Evolutionary conservation across 2,888 invertebrate species (phyloP).

Genomic region (Sphaerophoria rueppellii): DNA sequence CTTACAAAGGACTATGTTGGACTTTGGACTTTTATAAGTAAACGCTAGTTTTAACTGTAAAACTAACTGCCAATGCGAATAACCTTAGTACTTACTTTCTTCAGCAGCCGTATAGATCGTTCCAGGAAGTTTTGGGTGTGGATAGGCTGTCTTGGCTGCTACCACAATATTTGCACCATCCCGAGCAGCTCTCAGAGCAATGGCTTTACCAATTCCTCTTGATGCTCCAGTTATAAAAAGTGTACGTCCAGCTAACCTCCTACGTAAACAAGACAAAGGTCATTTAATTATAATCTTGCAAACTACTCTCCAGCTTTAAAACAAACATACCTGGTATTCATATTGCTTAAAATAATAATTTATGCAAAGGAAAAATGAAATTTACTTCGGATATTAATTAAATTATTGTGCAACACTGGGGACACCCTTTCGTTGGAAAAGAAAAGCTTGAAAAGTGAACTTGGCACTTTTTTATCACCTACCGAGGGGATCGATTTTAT

Average conservation of each 20-base stretch:
- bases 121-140: constrained; percentile 86
- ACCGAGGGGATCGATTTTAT: background rate
- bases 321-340: constrained; percentile 65
- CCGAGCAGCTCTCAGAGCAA: constrained; percentile 93
- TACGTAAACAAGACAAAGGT: constrained; percentile 47
- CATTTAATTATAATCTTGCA: background rate
- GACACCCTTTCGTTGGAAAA: background rate
- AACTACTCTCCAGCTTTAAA: background rate
- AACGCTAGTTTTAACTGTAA: background rate
- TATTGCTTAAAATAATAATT: constrained; percentile 15
- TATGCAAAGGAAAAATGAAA: constrained; percentile 10
- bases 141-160: constrained; percentile 92
- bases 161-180: constrained; percentile 95
- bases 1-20: background rate
- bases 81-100: constrained; percentile 86
- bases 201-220: constrained; percentile 96
- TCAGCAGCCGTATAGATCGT: constrained; percentile 93
- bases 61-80: background rate
- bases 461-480: constrained; percentile 23
- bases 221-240: constrained; percentile 98
- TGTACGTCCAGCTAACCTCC: constrained; percentile 90
- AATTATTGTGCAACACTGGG: background rate
- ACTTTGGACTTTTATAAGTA: too few species aligned
- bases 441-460: constrained; percentile 13
- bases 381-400: constrained; percentile 9